phyloP scores from a whole-genome alignment of 1,140 invertebrate species.

The Teleopsis dalmanni region DNA sequence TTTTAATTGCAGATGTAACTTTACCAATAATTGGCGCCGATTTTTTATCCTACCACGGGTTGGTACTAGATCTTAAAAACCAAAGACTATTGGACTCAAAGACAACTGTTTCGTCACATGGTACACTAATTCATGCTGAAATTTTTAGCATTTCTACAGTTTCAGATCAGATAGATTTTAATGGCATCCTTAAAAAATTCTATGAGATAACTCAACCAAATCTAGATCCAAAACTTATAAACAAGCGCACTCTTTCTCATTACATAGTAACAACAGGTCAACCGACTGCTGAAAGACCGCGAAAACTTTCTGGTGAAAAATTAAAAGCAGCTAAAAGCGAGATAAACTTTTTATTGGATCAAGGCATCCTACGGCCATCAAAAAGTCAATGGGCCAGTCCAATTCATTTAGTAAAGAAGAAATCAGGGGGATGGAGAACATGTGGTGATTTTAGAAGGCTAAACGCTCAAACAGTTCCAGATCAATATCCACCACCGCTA shows the following conservation, averaged over 20 bases:
- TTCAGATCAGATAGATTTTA: background rate
- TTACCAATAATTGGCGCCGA: conserved; percentile 5
- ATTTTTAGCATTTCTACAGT: background rate
- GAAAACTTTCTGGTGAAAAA: conserved; percentile 32
- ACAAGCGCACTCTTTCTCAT: conserved; percentile 3
- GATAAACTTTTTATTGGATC: conserved; percentile 5
- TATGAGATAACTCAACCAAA: background rate
- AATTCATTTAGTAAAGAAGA: conserved; percentile 40
- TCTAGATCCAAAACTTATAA: background rate
- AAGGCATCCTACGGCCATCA: conserved; percentile 32
- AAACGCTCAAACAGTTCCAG: conserved; percentile 24
- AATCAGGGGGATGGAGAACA: conserved; percentile 28
- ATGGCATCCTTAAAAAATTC: background rate
- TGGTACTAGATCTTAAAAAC: conserved; percentile 1
- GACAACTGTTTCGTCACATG: background rate
- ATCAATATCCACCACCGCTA: background rate
- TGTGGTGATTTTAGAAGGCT: conserved; percentile 46
- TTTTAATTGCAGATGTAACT: background rate
- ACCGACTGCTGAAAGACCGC: conserved; percentile 23
- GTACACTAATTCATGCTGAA: background rate
- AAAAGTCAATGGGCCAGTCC: conserved; percentile 44
- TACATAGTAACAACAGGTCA: conserved; percentile 31
- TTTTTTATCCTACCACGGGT: conserved; percentile 8
- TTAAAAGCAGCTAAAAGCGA: conserved; percentile 21
- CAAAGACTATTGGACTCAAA: background rate